Conservation (phyloP, 2,797 vertebrate species). For the Sebastes dallii region DNA sequence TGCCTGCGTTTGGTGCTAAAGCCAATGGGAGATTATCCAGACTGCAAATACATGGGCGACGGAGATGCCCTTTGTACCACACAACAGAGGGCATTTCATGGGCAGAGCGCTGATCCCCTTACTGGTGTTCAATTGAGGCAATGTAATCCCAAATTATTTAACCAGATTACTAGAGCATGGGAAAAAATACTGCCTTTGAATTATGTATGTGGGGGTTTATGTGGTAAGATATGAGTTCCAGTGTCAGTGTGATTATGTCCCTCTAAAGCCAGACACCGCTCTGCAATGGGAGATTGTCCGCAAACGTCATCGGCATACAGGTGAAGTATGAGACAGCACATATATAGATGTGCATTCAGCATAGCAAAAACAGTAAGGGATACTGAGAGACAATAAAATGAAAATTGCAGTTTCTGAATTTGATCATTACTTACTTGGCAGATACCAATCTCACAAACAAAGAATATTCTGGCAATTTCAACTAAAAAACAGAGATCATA, state of each 20-base stretch:
- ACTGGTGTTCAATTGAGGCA: conserved; percentile 67
- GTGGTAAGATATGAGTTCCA: conserved; percentile 49
- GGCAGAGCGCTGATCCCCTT: conserved; percentile 75
- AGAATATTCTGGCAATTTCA: conserved; percentile 9
- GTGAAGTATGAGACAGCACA: not conserved
- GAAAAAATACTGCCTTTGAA: conserved; percentile 63
- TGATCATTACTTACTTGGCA: conserved; percentile 20
- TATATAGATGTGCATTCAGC: not conserved
- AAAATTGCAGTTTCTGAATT: not conserved
- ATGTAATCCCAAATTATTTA: conserved; percentile 83
- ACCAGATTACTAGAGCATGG: conserved; percentile 76
- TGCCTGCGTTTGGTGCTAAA: conserved; percentile 54
- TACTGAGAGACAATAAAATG: not conserved
- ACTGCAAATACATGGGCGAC: conserved; percentile 67
- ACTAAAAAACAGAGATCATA: not conserved
- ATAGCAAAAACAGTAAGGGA: not conserved
- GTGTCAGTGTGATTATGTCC: conserved; percentile 28
- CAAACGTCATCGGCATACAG: conserved; percentile 10
- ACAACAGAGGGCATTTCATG: conserved; percentile 78
- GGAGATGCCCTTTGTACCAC: conserved; percentile 75
- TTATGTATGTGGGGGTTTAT: conserved; percentile 60
- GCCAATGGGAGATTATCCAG: conserved; percentile 74
- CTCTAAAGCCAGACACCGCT: conserved; percentile 3
- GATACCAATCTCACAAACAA: conserved; percentile 12
- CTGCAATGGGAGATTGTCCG: not conserved